Percentiles rank a stretch among this genome's conserved stretches.
These are phyloP conservation scores for Dendronephthya gigantea DNA, from an alignment of 64 coral and sea anemone genomes.

Conservation along the genomic window DNA sequence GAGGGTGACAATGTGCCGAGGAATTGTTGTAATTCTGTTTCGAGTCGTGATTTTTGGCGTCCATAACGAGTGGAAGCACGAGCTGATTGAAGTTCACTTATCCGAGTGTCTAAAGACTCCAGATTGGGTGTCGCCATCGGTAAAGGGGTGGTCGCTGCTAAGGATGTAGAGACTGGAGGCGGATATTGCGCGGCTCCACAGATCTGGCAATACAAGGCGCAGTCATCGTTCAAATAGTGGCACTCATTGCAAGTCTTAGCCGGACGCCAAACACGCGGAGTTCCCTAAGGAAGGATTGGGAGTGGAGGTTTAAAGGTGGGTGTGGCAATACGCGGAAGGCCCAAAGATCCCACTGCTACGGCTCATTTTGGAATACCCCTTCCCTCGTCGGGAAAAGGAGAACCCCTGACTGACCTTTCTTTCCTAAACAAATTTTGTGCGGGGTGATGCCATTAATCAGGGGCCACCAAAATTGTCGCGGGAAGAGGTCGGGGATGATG, in stretches of 20 bases:
- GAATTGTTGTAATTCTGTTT: background rate
- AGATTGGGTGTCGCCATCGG: too few relatives aligned
- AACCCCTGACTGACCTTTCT: background rate
- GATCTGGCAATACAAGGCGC: background rate
- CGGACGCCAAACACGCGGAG: too few relatives aligned
- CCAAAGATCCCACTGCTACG: constrained; percentile 4
- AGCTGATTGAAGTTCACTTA: background rate
- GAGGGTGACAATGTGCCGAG: background rate
- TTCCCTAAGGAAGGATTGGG: too few relatives aligned
- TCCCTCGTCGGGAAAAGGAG: background rate
- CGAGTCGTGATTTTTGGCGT: background rate
- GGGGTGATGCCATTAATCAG: background rate
- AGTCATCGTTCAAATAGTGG: too few relatives aligned
- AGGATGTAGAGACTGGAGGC: background rate
- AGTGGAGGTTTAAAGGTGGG: background rate
- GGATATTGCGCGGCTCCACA: background rate
- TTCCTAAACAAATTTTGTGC: background rate
- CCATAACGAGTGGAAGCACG: background rate
- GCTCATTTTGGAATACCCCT: background rate
- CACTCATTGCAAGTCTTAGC: too few relatives aligned
- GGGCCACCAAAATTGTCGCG: constrained; percentile 12
- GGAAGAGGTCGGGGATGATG: background rate
- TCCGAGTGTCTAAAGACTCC: background rate
- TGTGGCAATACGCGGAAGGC: background rate
- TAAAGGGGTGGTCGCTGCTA: too few relatives aligned